Base-by-base conservation (phyloP, 2,888 invertebrate genomes). In the Leptinotarsa peninsularis region DNA sequence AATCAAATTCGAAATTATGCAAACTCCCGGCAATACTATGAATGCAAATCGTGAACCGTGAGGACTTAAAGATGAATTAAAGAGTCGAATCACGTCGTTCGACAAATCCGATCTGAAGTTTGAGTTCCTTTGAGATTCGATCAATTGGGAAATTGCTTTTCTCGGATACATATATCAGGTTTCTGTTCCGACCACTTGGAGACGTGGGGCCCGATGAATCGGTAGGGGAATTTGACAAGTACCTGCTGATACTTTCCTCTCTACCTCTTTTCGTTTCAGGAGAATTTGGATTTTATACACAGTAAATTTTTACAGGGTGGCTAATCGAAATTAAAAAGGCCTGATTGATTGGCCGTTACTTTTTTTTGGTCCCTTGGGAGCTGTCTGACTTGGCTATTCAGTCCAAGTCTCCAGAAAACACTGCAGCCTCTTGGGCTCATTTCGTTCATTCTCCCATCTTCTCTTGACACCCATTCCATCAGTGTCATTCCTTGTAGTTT, bases 31-130 rank as follows among this genome's bases (percentile, higher is more conserved):
- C n/a, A 63, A 63, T 63, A 43, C 52, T 52, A 33, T 68, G 33
- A 69, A 54, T 69, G 70, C 70, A 58, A 70, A 70, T 70, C 58
- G 49, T 17, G 43, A 49, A 58, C 60, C 49, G 58, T 18, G 15
- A 70, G 54, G 54, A 58, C 58, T 49, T 58, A 49, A 58, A 58
- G 17, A 17, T 49, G 58, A 49, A 70, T 70, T 49, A 70, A 70
- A 58, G 49, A 70, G 70, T 70, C 58, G 49, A 70, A 70, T 70
- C 49, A 58, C 70, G 70, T 70, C 69, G 18, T 60, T 60, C 49
- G 70, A 58, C 63, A 63, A 63, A 63, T 63, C 63, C 33, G 63
- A 49, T 70, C 58, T 58, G 58, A 4, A 49, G 49, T 56, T 33
- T 27, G 23, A 33, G 23, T 58, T 49, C 60, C 49, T 58, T 70